These are phyloP conservation scores for Exocentrus adspersus DNA, from an alignment of 2,888 invertebrate genomes.

Conservation along the genomic window DNA sequence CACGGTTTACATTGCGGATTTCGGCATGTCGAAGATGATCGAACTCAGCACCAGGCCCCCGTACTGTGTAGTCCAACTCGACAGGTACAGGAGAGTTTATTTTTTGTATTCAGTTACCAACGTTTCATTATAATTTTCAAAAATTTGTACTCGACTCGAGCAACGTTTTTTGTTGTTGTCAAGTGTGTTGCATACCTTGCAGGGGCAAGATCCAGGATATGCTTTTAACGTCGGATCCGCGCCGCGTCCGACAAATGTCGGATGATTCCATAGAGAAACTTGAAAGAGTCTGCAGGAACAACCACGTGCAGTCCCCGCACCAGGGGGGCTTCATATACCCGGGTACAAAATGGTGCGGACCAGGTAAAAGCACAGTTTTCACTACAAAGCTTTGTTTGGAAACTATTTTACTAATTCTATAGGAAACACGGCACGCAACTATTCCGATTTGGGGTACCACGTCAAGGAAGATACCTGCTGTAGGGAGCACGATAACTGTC, in stretches of 20 bases:
- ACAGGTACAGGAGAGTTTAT: slow-evolving; percentile 66
- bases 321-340: slow-evolving; percentile 69
- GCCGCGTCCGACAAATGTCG: slow-evolving; percentile 70
- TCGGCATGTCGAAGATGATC: slow-evolving; percentile 72
- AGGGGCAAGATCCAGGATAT: slow-evolving; percentile 71
- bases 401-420: slow-evolving; percentile 23
- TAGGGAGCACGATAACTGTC: slow-evolving; percentile 78
- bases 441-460: slow-evolving; percentile 73
- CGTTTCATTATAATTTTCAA: no score
- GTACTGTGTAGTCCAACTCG: slow-evolving; percentile 70
- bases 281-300: slow-evolving; percentile 66
- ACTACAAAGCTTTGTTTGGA: no score
- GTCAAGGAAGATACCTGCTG: slow-evolving; percentile 76
- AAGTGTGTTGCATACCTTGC: slow-evolving; percentile 23
- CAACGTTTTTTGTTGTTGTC: background rate
- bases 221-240: slow-evolving; percentile 68
- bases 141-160: no score
- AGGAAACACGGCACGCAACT: slow-evolving; percentile 71
- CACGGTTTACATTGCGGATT: slow-evolving; percentile 70
- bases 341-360: slow-evolving; percentile 84
- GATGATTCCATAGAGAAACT: slow-evolving; percentile 69
- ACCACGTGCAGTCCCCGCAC: slow-evolving; percentile 51
- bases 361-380: no score
- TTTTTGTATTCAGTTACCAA: no score
- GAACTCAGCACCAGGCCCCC: slow-evolving; percentile 70